A percentile compares a stretch with the other conserved stretches of the same genome.
phyloP scores from a whole-genome alignment of 2,113 vertebrate species.

The Cervus canadensis region DNA sequence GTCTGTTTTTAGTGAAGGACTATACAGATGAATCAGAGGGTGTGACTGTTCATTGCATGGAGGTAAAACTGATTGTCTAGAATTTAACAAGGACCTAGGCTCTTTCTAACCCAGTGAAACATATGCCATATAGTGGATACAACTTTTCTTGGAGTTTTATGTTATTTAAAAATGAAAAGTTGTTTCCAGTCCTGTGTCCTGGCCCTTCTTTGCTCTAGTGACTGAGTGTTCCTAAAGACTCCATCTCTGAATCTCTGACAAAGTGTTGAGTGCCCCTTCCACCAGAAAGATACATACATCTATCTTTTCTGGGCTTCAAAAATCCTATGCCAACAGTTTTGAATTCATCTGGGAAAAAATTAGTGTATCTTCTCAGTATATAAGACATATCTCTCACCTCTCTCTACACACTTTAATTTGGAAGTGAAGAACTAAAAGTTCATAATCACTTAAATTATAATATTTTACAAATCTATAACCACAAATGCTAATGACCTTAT shows the following conservation, averaged over 20 bases:
- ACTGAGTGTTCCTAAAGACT: background rate
- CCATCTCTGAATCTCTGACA: background rate
- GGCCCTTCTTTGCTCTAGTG: background rate
- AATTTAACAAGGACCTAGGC: background rate
- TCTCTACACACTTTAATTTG: background rate
- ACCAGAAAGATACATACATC: background rate
- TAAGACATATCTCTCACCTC: background rate
- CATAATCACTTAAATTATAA: background rate
- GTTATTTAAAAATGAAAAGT: background rate
- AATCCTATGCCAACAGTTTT: background rate
- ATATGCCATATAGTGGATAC: background rate
- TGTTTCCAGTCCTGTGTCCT: background rate
- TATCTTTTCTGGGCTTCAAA: background rate
- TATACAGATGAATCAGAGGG: background rate
- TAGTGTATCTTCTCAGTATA: background rate
- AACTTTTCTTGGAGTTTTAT: background rate
- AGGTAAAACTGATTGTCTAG: background rate
- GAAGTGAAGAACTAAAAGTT: background rate
- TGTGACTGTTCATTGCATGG: background rate
- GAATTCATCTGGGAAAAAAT: background rate
- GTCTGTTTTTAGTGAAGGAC: background rate
- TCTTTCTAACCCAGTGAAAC: background rate
- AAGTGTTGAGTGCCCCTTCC: background rate
- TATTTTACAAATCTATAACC: background rate
- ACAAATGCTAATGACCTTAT: background rate